Base-by-base conservation (phyloP, 30 jellyfish, hydroid and myxozoan genomes). In the Aurelia sp. region DNA sequence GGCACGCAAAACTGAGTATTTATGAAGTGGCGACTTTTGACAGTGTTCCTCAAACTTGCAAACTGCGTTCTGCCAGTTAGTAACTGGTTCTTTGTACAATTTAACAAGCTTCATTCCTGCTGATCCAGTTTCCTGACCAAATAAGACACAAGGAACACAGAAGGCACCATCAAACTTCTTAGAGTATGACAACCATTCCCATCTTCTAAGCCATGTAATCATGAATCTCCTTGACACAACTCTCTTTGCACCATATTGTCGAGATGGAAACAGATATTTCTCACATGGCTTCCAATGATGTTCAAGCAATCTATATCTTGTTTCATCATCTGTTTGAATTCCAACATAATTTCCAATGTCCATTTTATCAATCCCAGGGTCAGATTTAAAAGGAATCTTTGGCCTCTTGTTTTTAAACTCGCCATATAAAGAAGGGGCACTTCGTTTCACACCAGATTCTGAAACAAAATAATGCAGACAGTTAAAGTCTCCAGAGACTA, bases 101-200 rank as follows among this genome's bases (percentile, higher is more conserved):
- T 71, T 71, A 23, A 16, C 19, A 1, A 71, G 23, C 50, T 50
- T 50, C 22, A 23, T n/a, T 0, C 81, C 66, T 11, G 13, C 16
- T 11, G 13, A n/a, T 71, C 81, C 23, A 40, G 70, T 13, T 27
- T 71, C 70, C 16, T 71, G 81, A 11, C 78, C 90, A 79, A 79
- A 62, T 18, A 79, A 50, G 23, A 61, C 90, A 66, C 90, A 79
- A 35, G 88, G 75, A n/a, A 79, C 20, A 79, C 90, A 79, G 48
- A 31, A 62, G 18, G 85, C 90, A 79, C 91, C 89, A 68, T 82
- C 89, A 18, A 6, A 21, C 15, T 53, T 84, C 71, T 65, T 58
- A 22, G 91, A 70, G 57, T 84, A 84, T 22, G 71, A 27, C 33
- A 27, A 27, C 91, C 92, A 82, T 15, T 20, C 7, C n/a, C 41